Evolutionary conservation across 2,888 invertebrate genomes (phyloP).

Genomic region (Cheilosia vernalis): DNA sequence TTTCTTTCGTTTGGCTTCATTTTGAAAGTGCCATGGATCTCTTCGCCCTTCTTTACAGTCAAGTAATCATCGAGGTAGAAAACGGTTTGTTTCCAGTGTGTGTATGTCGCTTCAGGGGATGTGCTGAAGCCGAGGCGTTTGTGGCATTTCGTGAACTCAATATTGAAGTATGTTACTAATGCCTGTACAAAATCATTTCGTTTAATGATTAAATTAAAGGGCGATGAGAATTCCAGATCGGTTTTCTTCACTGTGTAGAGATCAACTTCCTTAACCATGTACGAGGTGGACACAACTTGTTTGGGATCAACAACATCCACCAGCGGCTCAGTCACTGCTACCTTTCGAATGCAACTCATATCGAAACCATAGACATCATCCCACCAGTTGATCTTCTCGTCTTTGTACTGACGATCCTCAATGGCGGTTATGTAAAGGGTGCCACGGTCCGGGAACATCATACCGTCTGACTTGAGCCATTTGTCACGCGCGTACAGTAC

Average conservation of each 20-base stretch:
- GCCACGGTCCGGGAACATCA: constrained; percentile 97
- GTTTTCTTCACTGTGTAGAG: constrained; percentile 98
- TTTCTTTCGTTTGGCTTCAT: constrained; percentile 98
- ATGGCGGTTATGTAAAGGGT: constrained; percentile 97
- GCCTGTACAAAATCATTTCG: constrained; percentile 99
- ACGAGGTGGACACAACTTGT: constrained; percentile 98
- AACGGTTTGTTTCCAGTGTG: constrained; percentile 98
- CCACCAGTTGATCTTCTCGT: constrained; percentile 99
- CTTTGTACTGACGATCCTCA: constrained; percentile 99
- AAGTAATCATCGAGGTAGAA: constrained; percentile 99
- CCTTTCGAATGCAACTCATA: constrained; percentile 99
- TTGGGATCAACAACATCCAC: constrained; percentile 99
- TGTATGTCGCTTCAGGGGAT: constrained; percentile 98
- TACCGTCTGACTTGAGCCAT: constrained; percentile 96
- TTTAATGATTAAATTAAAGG: constrained; percentile 91
- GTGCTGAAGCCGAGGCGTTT: constrained; percentile 99
- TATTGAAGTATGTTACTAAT: constrained; percentile 99
- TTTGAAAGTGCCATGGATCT: constrained; percentile 94
- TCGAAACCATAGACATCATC: constrained; percentile 99
- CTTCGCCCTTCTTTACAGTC: constrained; percentile 97
- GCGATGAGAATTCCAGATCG: constrained; percentile 95
- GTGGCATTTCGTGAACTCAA: constrained; percentile 99
- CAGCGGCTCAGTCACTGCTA: constrained; percentile 98
- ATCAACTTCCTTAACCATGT: constrained; percentile 98
- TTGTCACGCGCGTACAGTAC: constrained; percentile 99